These are phyloP conservation scores for Apotomis turbidana DNA, from an alignment of 2,888 invertebrate species.

Conservation along the genomic window DNA sequence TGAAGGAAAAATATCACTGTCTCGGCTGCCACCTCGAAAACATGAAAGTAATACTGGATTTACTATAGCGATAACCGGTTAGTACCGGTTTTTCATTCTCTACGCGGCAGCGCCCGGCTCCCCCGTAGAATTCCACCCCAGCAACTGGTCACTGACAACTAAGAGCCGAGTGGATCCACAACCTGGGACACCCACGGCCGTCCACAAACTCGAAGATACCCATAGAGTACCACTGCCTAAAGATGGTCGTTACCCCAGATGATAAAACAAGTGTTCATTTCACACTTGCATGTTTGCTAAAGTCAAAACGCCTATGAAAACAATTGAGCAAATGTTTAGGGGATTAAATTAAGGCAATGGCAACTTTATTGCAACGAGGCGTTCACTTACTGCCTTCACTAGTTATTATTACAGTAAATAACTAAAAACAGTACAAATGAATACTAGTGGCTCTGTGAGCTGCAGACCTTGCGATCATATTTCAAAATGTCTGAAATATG, in stretches of 20 bases:
- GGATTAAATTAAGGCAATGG: neutral
- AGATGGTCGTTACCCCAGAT: constrained; percentile 78
- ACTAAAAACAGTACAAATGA: too few species aligned
- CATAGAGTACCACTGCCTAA: constrained; percentile 74
- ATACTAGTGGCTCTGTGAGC: too few species aligned
- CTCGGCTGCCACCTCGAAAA: constrained; percentile 67
- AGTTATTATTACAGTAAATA: too few species aligned
- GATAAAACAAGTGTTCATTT: constrained; percentile 69
- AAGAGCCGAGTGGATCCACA: constrained; percentile 70
- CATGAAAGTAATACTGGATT: too few species aligned
- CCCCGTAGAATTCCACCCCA: constrained; percentile 64
- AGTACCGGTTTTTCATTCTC: neutral
- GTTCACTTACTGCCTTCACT: too few species aligned
- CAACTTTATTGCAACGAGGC: too few species aligned
- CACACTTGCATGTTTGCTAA: too few species aligned
- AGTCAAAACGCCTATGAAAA: neutral
- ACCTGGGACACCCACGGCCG: constrained; percentile 74
- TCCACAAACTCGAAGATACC: constrained; percentile 69
- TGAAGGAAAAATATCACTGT: constrained; percentile 53
- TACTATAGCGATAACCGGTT: too few species aligned
- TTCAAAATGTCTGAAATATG: too few species aligned
- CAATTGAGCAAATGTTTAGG: neutral
- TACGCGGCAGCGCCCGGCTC: constrained; percentile 58
- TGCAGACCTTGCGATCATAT: too few species aligned
- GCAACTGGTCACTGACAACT: constrained; percentile 70